Evolutionary conservation across 2,113 vertebrate species (phyloP).

Genomic region (Oreotrochilus melanogaster): DNA sequence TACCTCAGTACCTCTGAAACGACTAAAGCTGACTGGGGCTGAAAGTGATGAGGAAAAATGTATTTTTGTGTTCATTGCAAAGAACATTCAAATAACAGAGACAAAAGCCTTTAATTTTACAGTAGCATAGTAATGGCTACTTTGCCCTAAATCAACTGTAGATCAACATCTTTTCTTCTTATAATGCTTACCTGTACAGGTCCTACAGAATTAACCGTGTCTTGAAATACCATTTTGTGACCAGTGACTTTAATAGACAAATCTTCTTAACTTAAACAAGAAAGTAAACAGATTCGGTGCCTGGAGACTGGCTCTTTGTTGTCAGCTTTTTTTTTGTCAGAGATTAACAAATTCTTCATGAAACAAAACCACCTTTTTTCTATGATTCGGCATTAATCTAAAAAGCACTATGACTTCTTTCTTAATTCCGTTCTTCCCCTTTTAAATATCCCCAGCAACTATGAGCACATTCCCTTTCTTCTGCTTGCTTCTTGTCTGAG

Average conservation of each 20-base stretch:
- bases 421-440: neutral
- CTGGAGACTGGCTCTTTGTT: neutral
- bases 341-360: neutral
- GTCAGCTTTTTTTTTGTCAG: neutral
- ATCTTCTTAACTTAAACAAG: neutral
- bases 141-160: neutral
- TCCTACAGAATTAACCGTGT: neutral
- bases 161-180: neutral
- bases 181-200: neutral
- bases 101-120: neutral
- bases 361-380: neutral
- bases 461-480: fast-evolving
- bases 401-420: neutral
- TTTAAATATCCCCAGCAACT: neutral
- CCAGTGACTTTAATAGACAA: neutral
- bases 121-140: neutral
- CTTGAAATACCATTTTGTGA: neutral
- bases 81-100: neutral
- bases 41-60: neutral
- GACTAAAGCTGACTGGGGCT: neutral
- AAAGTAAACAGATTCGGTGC: neutral
- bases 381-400: too few species aligned
- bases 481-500: neutral
- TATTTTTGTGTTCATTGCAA: neutral
- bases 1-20: neutral